phyloP scores from a whole-genome alignment of 2,888 invertebrate genomes.

The Rotaria sp. region DNA sequence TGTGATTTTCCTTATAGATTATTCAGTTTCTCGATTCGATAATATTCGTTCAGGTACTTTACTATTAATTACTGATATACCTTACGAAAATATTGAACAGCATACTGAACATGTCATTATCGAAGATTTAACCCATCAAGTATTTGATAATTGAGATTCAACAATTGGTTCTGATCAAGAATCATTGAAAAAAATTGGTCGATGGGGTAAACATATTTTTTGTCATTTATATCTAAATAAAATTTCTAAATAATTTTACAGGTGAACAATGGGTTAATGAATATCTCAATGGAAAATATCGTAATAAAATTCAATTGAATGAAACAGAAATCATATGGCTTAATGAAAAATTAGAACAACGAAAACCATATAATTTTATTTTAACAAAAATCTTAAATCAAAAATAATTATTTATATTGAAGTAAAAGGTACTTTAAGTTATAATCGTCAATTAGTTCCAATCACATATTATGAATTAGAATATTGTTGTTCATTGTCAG shows the following conservation, averaged over 20 bases:
- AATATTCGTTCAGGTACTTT: background rate
- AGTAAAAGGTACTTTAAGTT: conserved; percentile 35
- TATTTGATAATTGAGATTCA: background rate
- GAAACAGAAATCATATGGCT: conserved; percentile 30
- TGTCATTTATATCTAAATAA: too few species aligned
- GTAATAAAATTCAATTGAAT: conserved; percentile 28
- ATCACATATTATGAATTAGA: conserved; percentile 33
- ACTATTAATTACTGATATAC: background rate
- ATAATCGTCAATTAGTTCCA: conserved; percentile 33
- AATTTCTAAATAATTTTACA: too few species aligned
- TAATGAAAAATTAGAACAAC: conserved; percentile 32
- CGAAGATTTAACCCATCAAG: background rate
- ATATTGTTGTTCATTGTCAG: conserved; percentile 12
- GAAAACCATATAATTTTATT: conserved; percentile 35
- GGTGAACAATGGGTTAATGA: conserved; percentile 38
- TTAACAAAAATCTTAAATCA: background rate
- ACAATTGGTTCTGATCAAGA: background rate
- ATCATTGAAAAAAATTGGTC: background rate
- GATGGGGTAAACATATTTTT: background rate
- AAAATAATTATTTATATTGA: conserved; percentile 30
- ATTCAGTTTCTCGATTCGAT: background rate
- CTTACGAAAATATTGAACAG: background rate
- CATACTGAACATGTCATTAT: background rate
- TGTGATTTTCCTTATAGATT: too few species aligned
- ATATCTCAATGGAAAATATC: conserved; percentile 29